Base-by-base conservation (phyloP, 2,113 vertebrate species). In the Sinocyclocheilus anophthalmus region DNA sequence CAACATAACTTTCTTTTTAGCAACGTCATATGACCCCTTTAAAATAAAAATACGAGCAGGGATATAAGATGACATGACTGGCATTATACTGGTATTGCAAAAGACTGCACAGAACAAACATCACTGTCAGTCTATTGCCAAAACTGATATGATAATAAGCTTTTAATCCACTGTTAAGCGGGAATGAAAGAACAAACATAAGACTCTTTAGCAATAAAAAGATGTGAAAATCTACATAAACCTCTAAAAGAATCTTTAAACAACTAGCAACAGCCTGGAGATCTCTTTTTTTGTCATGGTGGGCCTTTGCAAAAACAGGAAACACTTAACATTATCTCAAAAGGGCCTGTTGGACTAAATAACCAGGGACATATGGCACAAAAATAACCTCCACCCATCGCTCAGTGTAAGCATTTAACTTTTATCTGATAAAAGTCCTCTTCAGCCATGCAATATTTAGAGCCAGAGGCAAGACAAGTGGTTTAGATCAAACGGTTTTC, bases 361-460 rank as follows among this genome's bases (percentile, higher is more conserved):
- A 73, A 86, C 76, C 88, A 79, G 72, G 16, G 72, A 87, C 26
- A 87, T 69, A 84, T 26, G 61, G 76, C 87, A 84, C 53, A 80
- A 83, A 88, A 48, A 76, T 3, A 79, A 80, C 88, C 86, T 88
- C 86, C 83, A 83, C 91, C 55, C 87, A 88, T 20, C 5, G 11
- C 37, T 59, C 76, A 88, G 55, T 78, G 77, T 80, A 88, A 89
- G 86, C 89, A 70, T 70, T 57, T 33, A 63, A 79, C 84, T 72
- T 39, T 76, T 85, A 90, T 89, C 86, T 88, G 88, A 90, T 89
- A 48, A 33, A 77, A 48, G 59, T 86, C 72, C 69, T 53, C 84
- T 67, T 84, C 76, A 48, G 20, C 81, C 79, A 45, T 16, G 59
- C 39, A 53, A 78, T 77, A 77, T 76, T 76, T 82, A 79, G 30